Percentiles rank a stretch among this genome's conserved stretches.
phyloP scores from a whole-genome alignment of 2,113 vertebrate species.

The Holacanthus passer region DNA sequence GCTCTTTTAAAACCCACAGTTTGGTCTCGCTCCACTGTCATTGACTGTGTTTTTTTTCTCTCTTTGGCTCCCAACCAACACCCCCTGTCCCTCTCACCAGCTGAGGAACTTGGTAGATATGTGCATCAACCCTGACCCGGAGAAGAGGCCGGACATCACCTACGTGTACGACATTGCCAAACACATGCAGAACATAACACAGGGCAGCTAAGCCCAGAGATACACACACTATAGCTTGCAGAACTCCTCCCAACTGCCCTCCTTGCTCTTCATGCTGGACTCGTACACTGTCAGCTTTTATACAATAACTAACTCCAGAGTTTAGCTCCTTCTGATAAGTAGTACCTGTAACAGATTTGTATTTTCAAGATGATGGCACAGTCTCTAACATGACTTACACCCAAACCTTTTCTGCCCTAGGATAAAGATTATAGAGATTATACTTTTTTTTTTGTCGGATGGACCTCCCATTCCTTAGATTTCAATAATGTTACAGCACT shows the following conservation, averaged over 20 bases:
- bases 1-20: not conserved
- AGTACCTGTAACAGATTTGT: constrained; percentile 35
- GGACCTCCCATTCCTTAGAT: constrained; percentile 34
- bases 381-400: constrained; percentile 29
- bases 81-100: constrained; percentile 73
- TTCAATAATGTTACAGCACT: constrained; percentile 24
- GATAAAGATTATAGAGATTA: constrained; percentile 37
- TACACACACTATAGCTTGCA: constrained; percentile 52
- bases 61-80: constrained; percentile 1
- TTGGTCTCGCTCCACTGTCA: not conserved
- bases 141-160: constrained; percentile 96
- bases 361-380: constrained; percentile 28
- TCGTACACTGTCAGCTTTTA: constrained; percentile 61
- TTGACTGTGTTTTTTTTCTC: constrained; percentile 38
- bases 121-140: constrained; percentile 98
- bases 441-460: constrained; percentile 11
- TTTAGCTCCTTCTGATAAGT: constrained; percentile 48
- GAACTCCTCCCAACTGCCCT: constrained; percentile 38
- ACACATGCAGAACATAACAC: constrained; percentile 91
- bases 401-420: constrained; percentile 23
- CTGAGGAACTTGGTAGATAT: constrained; percentile 96
- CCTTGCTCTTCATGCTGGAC: constrained; percentile 67
- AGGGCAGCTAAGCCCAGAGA: constrained; percentile 86
- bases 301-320: constrained; percentile 56
- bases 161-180: constrained; percentile 97